A percentile compares a stretch with the other conserved stretches of the same genome.
These are phyloP conservation scores for Spatula clypeata DNA, from an alignment of 2,797 vertebrate genomes.

Conservation along the genomic window DNA sequence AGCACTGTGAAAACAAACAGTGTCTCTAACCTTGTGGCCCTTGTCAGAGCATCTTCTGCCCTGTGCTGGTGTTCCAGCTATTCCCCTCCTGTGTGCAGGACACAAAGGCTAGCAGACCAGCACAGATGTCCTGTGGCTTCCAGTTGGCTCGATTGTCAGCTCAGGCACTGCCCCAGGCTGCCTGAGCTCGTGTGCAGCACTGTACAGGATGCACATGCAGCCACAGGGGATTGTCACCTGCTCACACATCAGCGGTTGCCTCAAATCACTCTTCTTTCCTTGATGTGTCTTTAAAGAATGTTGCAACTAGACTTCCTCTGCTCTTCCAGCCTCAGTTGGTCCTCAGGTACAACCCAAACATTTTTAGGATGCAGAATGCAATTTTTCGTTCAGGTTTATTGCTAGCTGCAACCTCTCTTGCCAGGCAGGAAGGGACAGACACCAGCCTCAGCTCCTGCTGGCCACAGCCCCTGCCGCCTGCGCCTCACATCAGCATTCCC, in stretches of 20 bases:
- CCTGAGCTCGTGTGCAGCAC: not conserved
- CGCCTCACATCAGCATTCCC: constrained; percentile 65
- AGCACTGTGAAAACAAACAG: not conserved
- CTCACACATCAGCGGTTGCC: not conserved
- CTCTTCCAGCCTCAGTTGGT: not conserved
- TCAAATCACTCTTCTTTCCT: not conserved
- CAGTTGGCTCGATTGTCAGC: not conserved
- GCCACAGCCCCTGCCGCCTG: not conserved
- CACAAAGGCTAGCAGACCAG: not conserved
- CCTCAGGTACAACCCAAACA: constrained; percentile 20
- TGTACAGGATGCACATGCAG: not conserved
- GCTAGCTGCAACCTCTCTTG: not conserved
- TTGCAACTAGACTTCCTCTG: not conserved
- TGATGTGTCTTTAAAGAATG: not conserved
- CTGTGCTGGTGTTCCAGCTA: fast-evolving
- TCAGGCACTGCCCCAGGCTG: not conserved
- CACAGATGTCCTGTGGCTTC: not conserved
- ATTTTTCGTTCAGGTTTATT: constrained; percentile 22
- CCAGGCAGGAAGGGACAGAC: not conserved
- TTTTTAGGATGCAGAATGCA: constrained; percentile 9
- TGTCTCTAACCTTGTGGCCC: not conserved
- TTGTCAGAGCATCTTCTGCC: not conserved
- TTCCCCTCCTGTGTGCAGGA: not conserved
- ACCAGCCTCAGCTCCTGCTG: not conserved
- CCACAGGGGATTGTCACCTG: not conserved